Conservation (phyloP, 2,888 invertebrate species). For the Agriotes lineatus region DNA sequence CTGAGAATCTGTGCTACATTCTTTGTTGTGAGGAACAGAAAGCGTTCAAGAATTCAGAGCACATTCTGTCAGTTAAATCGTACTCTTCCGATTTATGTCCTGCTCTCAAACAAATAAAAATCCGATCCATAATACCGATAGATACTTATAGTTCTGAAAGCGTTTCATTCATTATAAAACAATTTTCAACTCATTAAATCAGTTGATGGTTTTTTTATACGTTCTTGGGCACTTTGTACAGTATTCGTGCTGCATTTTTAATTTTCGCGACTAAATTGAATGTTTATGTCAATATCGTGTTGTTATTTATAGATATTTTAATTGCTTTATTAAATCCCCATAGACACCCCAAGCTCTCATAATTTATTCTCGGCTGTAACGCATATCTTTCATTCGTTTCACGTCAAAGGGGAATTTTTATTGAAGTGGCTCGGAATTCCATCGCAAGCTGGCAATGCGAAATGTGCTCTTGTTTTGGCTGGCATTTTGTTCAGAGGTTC, state of each 20-base stretch:
- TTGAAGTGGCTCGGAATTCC: background rate
- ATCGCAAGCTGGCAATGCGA: background rate
- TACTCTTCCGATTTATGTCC: constrained; percentile 28
- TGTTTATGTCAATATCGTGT: too few relatives aligned
- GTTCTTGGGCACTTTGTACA: too few relatives aligned
- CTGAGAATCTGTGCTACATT: background rate
- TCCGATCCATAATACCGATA: constrained; percentile 17
- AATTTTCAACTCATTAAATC: constrained; percentile 2
- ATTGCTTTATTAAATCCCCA: too few relatives aligned
- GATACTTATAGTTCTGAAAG: constrained; percentile 1
- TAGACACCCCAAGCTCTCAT: too few relatives aligned
- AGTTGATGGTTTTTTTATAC: background rate
- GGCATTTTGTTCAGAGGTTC: background rate
- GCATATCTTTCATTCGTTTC: background rate
- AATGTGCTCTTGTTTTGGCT: background rate
- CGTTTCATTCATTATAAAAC: constrained; percentile 17
- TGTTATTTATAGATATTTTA: too few relatives aligned
- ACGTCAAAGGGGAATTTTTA: constrained; percentile 4
- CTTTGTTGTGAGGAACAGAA: background rate
- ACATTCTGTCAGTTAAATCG: constrained; percentile 27
- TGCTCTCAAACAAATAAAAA: constrained; percentile 20
- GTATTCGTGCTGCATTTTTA: too few relatives aligned
- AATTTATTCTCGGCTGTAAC: background rate
- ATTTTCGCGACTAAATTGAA: too few relatives aligned
- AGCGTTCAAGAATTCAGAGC: constrained; percentile 16